Evolutionary conservation across 2,113 vertebrate species (phyloP), one percentile per base, ranked within the genome.

Genomic region (Pao palembangensis): DNA sequence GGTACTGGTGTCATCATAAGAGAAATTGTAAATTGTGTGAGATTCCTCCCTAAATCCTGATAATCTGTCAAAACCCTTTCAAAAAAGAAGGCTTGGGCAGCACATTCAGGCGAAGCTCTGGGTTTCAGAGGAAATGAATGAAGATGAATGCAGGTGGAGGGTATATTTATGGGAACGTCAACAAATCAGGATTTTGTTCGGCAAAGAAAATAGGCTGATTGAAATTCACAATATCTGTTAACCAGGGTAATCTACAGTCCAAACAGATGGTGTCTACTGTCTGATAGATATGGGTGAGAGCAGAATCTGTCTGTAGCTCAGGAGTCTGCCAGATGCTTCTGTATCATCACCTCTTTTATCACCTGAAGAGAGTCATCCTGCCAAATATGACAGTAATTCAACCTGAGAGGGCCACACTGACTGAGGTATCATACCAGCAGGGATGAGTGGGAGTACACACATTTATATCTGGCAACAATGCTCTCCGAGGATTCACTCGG

Each of bases 321-420:
- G 61, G 69, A 55, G 78, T 55, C 71, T 76, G 79, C 84, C 85
- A 88, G 76, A 83, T 82, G 84, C 78, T 82, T 77, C 74, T 75
- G 71, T 80, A 85, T 90, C 88, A 89, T 81, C 88, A 88, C 87
- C 85, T 88, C 82, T 82, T 88, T 87, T 82, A 86, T 88, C 82
- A 85, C 85, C 75, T 85, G 74, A 86, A 82, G 83, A 87, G 71
- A 84, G 76, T 75, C 82, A 64, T 86, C 82, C 82, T 78, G 75
- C 83, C 84, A 84, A 86, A 79, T 87, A 76, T 90, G 85, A 89
- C 87, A 88, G 87, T 85, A 86, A 87, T 88, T 89, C 88, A 72
- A 71, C 42, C 60, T 83, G 80, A 85, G 81, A 83, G 83, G 66
- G 76, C 76, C 85, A 80, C 83, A 87, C 76, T 84, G 81, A 86